Base-by-base conservation (phyloP, 1,140 invertebrate species). In the Epicauta chinensis region DNA sequence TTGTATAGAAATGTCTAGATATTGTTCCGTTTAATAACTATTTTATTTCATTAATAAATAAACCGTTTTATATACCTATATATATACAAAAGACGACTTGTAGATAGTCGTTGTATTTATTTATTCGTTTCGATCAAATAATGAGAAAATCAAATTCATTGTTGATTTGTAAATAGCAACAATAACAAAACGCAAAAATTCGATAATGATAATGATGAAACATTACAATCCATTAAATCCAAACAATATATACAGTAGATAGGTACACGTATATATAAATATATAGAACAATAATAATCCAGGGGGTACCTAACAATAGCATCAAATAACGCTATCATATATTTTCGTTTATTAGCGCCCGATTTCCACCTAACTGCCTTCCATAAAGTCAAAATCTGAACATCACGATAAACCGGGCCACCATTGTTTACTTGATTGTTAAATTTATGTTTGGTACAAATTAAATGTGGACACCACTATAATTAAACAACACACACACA, bases 371-470 rank as follows among this genome's bases (percentile, higher is more conserved):
- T 59, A 65, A 66, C 62, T 63, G 65, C 59, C 59, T 50, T 36
- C 59, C 64, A 65, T 68, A 69, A 69, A 65, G 64, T 67, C 66
- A 61, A 69, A 70, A 70, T 69, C 65, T 69, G 67, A 66, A 69
- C 66, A 69, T 69, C 66, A 62, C 63, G 67, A 70, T 70, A 69
- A 68, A 70, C 62, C 66, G 59, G 51, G n/a, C n/a, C n/a, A n/a
- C 65, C 66, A 70, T 70, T 70, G 67, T 70, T 69, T 67, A 67
- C 65, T 66, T 67, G 67, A 69, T 70, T 70, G 67, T 70, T 62
- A 62, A 69, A 70, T 70, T 70, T 69, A 69, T 67, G 68, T 68
- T 68, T 66, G n/a, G 67, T 69, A 69, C 68, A 70, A 70, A 70
- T 69, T 70, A 69, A 70, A 70, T 70, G 51, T 51, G 59, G 63